Evolutionary conservation across 2,797 vertebrate genomes (phyloP).

Genomic region (Galago senegalensis): DNA sequence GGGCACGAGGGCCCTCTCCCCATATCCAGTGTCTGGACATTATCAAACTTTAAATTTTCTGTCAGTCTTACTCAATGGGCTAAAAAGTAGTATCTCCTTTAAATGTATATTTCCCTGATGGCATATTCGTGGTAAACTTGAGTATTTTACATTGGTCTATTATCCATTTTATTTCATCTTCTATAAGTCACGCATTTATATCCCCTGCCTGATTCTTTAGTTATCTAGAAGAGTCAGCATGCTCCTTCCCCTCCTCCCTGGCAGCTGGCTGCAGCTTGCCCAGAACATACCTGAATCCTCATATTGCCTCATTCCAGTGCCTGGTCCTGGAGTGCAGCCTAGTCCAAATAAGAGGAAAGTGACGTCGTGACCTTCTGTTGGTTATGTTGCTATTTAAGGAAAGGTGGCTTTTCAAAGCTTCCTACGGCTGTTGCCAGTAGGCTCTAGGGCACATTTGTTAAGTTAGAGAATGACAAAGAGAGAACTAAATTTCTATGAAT

Average conservation of each 20-base stretch:
- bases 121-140: not conserved
- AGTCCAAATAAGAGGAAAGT: not conserved
- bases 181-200: not conserved
- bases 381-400: not conserved
- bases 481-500: not conserved
- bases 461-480: not conserved
- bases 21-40: not conserved
- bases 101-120: not conserved
- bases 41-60: not conserved
- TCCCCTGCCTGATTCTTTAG: not conserved
- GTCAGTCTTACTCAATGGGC: no score
- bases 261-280: not conserved
- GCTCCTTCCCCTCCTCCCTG: not conserved
- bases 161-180: not conserved
- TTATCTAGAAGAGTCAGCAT: not conserved
- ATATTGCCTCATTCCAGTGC: not conserved
- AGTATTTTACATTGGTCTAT: not conserved
- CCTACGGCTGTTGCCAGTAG: not conserved
- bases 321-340: not conserved
- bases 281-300: not conserved
- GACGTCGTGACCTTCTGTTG: not conserved
- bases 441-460: not conserved
- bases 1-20: fast-evolving
- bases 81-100: not conserved
- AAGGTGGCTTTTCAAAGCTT: not conserved